These are phyloP conservation scores for Benthosema pterotum DNA, from an alignment of 2,797 vertebrate genomes.

Conservation along the genomic window DNA sequence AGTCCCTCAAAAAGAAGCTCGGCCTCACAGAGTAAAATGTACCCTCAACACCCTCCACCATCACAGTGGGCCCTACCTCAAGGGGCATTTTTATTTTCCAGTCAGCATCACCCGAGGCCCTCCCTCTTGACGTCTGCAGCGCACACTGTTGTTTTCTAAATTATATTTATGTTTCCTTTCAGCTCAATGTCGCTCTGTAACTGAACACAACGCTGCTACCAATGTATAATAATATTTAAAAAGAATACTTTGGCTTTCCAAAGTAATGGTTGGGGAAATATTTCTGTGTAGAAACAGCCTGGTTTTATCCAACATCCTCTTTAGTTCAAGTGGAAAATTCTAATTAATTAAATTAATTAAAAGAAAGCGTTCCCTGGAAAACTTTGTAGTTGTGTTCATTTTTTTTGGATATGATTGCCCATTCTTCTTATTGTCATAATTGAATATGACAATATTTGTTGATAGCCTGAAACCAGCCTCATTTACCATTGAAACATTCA, in stretches of 20 bases:
- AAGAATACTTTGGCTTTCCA: constrained; percentile 15
- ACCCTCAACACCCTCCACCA: not conserved
- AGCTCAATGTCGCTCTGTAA: constrained; percentile 30
- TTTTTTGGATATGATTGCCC: too few species aligned
- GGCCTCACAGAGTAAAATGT: constrained; percentile 81
- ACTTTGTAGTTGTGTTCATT: not conserved
- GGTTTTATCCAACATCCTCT: constrained; percentile 70
- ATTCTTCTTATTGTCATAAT: too few species aligned
- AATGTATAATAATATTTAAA: constrained; percentile 66
- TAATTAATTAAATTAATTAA: constrained; percentile 63
- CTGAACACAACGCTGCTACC: constrained; percentile 29
- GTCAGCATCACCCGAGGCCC: not conserved
- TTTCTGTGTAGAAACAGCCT: constrained; percentile 61
- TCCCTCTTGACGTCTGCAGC: constrained; percentile 9
- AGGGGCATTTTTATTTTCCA: constrained; percentile 7
- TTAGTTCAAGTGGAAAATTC: constrained; percentile 64
- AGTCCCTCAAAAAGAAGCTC: constrained; percentile 95
- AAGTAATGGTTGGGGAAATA: constrained; percentile 24
- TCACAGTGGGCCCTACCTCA: constrained; percentile 4
- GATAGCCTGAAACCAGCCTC: too few species aligned
- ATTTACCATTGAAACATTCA: too few species aligned
- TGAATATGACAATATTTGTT: too few species aligned
- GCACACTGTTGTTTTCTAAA: constrained; percentile 66
- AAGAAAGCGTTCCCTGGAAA: constrained; percentile 47
- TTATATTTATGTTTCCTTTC: constrained; percentile 72